Conservation (phyloP, 2,888 invertebrate species). For the Bellardia bayeri region DNA sequence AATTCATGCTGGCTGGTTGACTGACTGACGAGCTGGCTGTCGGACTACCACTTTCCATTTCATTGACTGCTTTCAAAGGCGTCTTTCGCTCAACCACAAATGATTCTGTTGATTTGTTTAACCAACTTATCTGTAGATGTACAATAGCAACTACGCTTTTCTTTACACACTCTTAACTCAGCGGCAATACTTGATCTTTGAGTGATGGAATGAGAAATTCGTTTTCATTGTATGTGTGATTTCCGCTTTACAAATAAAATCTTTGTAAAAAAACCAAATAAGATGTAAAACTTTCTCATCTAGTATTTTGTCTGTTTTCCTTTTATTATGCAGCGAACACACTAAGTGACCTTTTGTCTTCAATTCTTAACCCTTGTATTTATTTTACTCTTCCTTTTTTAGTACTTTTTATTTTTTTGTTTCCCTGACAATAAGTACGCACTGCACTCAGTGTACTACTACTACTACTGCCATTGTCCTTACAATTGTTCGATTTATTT, state of each 20-base stretch:
- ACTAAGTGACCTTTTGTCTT: conserved; percentile 51
- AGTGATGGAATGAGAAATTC: conserved; percentile 45
- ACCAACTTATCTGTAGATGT: conserved; percentile 52
- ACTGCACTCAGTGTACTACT: conserved; percentile 1
- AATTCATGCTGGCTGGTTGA: conserved; percentile 65
- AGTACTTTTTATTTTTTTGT: conserved; percentile 22
- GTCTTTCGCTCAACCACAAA: conserved; percentile 31
- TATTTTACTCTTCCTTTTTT: conserved; percentile 23
- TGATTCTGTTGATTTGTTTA: conserved; percentile 57
- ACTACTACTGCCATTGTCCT: neutral
- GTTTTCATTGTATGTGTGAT: conserved; percentile 16
- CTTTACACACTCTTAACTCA: conserved; percentile 12
- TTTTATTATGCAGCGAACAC: conserved; percentile 6
- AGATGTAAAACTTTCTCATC: conserved; percentile 50
- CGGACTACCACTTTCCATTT: conserved; percentile 71
- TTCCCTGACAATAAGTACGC: conserved; percentile 17
- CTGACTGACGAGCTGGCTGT: conserved; percentile 9
- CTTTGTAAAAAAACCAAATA: neutral
- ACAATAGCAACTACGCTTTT: conserved; percentile 48
- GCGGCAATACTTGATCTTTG: conserved; percentile 59
- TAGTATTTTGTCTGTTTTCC: neutral
- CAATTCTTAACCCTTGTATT: conserved; percentile 51
- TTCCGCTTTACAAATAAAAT: conserved; percentile 14
- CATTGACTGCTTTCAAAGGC: conserved; percentile 61
- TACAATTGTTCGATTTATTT: conserved; percentile 54